Percentiles rank a stretch among this genome's conserved stretches.
These are phyloP conservation scores for Aporophyla lueneburgensis DNA, from an alignment of 2,888 invertebrate genomes.

Conservation along the genomic window DNA sequence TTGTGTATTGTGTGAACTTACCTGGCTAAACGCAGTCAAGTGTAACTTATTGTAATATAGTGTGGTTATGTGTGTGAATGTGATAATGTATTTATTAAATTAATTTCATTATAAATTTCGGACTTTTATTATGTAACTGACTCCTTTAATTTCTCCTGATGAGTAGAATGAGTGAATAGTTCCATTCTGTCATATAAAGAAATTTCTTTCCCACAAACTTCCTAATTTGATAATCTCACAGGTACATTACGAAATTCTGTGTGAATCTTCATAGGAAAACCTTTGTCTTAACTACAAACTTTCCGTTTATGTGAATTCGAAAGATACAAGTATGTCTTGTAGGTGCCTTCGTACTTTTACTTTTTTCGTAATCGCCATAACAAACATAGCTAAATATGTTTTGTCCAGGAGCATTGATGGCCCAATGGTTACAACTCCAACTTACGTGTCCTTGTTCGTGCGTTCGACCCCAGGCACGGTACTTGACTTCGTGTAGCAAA, in stretches of 20 bases:
- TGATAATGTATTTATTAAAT: constrained; percentile 87
- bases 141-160: constrained; percentile 13
- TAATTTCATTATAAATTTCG: constrained; percentile 71
- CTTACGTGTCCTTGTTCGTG: neutral
- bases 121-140: constrained; percentile 38
- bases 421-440: neutral
- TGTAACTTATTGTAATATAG: constrained; percentile 87
- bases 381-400: neutral
- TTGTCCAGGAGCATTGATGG: neutral
- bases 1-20: constrained; percentile 69
- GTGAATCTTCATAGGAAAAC: constrained; percentile 34
- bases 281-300: constrained; percentile 35
- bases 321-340: neutral
- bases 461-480: neutral
- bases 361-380: neutral
- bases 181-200: constrained; percentile 8
- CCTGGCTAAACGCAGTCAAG: constrained; percentile 72
- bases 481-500: neutral
- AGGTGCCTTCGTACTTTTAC: constrained; percentile 12
- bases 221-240: constrained; percentile 2
- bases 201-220: constrained; percentile 26
- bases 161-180: constrained; percentile 14
- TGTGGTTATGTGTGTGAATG: constrained; percentile 85
- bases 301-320: constrained; percentile 25
- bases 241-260: constrained; percentile 14